A percentile compares a stretch with the other conserved stretches of the same genome.
These are phyloP conservation scores for Python bivittatus DNA, from an alignment of 2,113 vertebrate genomes.

Conservation along the genomic window DNA sequence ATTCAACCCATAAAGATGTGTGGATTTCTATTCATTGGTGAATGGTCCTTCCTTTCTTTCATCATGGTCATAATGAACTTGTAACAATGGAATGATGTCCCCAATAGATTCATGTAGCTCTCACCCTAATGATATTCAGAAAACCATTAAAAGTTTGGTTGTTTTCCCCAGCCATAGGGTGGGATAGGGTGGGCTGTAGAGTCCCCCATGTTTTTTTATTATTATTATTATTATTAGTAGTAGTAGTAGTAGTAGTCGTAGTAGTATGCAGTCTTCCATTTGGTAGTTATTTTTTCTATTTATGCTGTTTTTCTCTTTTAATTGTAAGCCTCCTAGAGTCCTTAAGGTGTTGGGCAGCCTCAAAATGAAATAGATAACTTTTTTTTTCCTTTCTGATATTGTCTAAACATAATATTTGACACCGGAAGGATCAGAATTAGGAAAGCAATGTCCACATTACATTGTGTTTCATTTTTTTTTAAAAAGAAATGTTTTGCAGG, in stretches of 20 bases:
- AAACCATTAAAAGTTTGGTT: background rate
- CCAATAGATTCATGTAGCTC: background rate
- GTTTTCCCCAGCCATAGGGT: too few relatives aligned
- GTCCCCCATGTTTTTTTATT: background rate
- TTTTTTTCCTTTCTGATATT: background rate
- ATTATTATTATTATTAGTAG: background rate
- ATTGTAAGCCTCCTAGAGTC: background rate
- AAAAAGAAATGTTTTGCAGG: background rate
- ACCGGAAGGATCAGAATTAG: background rate
- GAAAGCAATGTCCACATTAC: background rate
- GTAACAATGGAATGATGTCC: background rate
- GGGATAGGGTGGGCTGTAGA: background rate
- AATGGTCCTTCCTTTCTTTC: background rate
- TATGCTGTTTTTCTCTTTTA: background rate
- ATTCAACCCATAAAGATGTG: background rate
- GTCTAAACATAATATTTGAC: background rate
- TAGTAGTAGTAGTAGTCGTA: too few relatives aligned
- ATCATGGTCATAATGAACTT: background rate
- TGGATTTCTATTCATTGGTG: constrained; percentile 12
- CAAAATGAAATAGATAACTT: background rate
- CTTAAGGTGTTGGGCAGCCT: background rate
- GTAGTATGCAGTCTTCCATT: background rate
- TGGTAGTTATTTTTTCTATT: background rate
- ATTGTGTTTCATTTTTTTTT: background rate
- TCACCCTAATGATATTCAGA: background rate